Evolutionary conservation across 2,888 invertebrate species (phyloP).

Genomic region (Plemyria rubiginata): DNA sequence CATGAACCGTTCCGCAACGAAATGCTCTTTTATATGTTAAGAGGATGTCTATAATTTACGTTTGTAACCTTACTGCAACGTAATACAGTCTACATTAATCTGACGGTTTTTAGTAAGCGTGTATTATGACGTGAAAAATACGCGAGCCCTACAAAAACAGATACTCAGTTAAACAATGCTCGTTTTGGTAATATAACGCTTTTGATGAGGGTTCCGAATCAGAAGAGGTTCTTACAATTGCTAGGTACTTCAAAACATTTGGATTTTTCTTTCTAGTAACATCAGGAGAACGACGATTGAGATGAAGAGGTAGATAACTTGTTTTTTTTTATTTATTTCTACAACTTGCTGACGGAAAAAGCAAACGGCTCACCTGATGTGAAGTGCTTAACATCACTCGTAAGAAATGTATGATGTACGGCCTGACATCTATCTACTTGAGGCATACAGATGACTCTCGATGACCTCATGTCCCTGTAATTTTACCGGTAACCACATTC

Average conservation of each 20-base stretch:
- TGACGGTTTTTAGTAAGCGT: slow-evolving; percentile 26
- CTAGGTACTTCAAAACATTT: slow-evolving; percentile 34
- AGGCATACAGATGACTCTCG: too few relatives aligned
- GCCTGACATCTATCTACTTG: too few relatives aligned
- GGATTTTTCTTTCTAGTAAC: slow-evolving; percentile 36
- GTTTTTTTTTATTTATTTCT: too few relatives aligned
- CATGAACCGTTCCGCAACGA: slow-evolving; percentile 53
- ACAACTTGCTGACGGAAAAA: too few relatives aligned
- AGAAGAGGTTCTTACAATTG: slow-evolving; percentile 48
- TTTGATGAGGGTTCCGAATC: slow-evolving; percentile 57
- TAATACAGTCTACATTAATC: slow-evolving; percentile 22
- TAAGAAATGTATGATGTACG: too few relatives aligned
- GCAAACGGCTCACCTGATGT: too few relatives aligned
- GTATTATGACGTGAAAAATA: slow-evolving; percentile 64
- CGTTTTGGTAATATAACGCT: slow-evolving; percentile 75
- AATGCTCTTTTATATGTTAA: slow-evolving; percentile 77
- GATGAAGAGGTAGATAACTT: slow-evolving; percentile 1
- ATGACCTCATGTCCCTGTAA: too few relatives aligned
- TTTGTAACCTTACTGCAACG: slow-evolving; percentile 16
- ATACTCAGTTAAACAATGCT: slow-evolving; percentile 71
- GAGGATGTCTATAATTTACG: slow-evolving; percentile 43
- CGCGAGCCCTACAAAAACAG: slow-evolving; percentile 66
- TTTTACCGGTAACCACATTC: too few relatives aligned
- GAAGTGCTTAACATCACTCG: too few relatives aligned
- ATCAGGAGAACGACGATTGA: slow-evolving; percentile 27